Evolutionary conservation across 2,888 invertebrate species (phyloP).

Genomic region (Pelosia muscerda): DNA sequence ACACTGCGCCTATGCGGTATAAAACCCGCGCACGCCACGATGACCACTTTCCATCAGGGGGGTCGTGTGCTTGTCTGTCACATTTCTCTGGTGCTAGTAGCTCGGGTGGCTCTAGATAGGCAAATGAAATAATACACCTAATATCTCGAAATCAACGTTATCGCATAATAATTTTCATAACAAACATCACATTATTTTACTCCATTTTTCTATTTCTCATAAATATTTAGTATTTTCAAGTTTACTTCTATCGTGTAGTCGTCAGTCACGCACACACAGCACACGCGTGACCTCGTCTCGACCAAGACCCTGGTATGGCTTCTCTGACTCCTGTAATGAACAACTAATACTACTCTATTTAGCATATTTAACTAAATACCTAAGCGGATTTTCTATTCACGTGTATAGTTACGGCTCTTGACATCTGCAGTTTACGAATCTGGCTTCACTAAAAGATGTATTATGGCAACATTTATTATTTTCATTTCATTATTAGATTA

Average conservation of each 20-base stretch:
- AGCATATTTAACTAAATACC: constrained; percentile 50
- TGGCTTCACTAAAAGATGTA: neutral
- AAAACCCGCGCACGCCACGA: too few relatives aligned
- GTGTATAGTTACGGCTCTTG: constrained; percentile 14
- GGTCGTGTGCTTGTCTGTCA: too few relatives aligned
- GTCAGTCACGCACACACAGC: constrained; percentile 19
- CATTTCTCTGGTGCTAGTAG: too few relatives aligned
- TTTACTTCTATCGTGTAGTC: constrained; percentile 27
- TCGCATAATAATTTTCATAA: neutral
- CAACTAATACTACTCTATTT: constrained; percentile 49
- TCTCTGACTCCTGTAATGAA: constrained; percentile 62
- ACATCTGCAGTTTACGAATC: constrained; percentile 3
- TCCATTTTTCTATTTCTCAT: constrained; percentile 17
- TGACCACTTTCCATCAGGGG: too few relatives aligned
- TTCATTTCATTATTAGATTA: neutral
- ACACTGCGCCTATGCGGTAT: too few relatives aligned
- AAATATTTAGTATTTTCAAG: constrained; percentile 30
- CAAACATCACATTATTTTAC: neutral
- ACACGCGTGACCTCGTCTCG: constrained; percentile 51
- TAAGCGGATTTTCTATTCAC: constrained; percentile 50
- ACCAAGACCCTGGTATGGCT: constrained; percentile 64
- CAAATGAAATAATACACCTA: neutral
- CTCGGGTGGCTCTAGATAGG: neutral
- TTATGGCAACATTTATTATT: neutral
- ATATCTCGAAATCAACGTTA: neutral